Conservation (phyloP, 2,888 invertebrate genomes). For the Psococerastis gibbosa region DNA sequence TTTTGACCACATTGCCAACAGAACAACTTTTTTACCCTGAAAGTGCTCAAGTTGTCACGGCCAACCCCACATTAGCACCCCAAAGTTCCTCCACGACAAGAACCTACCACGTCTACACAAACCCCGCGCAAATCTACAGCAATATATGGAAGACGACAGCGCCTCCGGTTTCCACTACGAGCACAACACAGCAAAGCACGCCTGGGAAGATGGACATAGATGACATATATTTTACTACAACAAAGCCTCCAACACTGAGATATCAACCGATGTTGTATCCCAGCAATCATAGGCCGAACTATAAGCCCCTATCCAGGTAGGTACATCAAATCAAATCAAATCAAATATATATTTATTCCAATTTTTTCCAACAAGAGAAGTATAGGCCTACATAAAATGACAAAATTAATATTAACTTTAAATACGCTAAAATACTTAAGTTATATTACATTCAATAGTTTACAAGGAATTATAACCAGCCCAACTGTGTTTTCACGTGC, state of each 20-base stretch:
- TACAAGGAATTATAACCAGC: no score
- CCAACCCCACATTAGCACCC: neutral
- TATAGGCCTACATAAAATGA: no score
- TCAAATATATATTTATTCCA: no score
- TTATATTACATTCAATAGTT: no score
- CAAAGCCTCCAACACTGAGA: neutral
- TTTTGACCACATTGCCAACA: neutral
- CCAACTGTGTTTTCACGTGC: no score
- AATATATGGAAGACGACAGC: neutral
- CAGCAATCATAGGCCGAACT: neutral
- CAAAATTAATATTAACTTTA: no score
- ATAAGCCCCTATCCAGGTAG: no score
- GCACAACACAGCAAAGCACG: neutral
- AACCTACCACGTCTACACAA: conserved; percentile 4
- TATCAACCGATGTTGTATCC: neutral
- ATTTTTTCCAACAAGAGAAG: no score
- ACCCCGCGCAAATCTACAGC: conserved; percentile 3
- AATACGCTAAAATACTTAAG: no score
- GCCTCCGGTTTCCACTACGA: neutral
- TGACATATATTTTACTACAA: neutral
- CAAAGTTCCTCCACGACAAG: neutral
- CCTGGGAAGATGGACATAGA: neutral
- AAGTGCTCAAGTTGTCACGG: neutral
- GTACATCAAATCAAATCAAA: no score
- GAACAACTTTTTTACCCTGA: neutral